phyloP scores from a whole-genome alignment of 2,113 vertebrate genomes.

The Cebus imitator region DNA sequence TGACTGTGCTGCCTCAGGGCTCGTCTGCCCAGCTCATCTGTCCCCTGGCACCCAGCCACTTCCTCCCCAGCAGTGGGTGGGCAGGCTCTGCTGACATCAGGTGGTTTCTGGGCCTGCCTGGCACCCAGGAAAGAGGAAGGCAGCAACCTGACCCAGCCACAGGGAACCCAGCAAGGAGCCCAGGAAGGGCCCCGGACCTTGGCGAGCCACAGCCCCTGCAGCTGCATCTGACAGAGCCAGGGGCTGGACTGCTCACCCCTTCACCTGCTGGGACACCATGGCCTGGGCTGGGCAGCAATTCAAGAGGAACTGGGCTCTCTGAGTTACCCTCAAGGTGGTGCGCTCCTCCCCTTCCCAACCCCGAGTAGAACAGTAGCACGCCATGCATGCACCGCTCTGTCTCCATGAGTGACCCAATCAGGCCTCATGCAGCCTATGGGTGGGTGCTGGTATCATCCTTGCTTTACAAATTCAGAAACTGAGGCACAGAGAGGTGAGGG shows the following conservation, averaged over 20 bases:
- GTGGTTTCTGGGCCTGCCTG: conserved; percentile 34
- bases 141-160: neutral
- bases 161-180: neutral
- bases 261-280: neutral
- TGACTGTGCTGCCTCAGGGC: conserved; percentile 61
- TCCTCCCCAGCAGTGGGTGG: conserved; percentile 56
- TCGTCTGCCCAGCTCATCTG: conserved; percentile 68
- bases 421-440: neutral
- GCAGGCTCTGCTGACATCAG: conserved; percentile 46
- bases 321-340: rapidly evolving
- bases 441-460: rapidly evolving
- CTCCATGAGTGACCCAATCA: rapidly evolving
- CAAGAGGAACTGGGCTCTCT: neutral
- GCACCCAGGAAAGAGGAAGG: conserved; percentile 78
- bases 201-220: neutral
- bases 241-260: neutral
- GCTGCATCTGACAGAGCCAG: neutral
- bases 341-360: neutral
- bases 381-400: rapidly evolving
- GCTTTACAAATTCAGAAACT: neutral
- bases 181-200: rapidly evolving
- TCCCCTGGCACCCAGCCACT: conserved; percentile 60
- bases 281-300: neutral
- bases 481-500: neutral
- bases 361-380: rapidly evolving